Base-by-base conservation (phyloP, 2,797 vertebrate genomes). In the Australoheros facetus region DNA sequence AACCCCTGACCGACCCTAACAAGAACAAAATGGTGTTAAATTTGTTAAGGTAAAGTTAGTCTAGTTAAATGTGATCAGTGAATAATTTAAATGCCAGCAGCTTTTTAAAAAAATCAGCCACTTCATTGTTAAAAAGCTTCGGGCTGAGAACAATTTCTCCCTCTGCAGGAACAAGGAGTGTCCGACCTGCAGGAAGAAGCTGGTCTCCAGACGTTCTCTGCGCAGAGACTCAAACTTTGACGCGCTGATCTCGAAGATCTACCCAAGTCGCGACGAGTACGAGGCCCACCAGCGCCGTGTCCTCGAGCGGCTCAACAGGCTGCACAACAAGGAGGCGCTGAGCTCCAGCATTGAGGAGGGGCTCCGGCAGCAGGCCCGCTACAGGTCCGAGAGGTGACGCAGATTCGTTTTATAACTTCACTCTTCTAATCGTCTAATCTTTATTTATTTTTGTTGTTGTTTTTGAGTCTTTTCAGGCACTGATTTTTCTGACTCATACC, bases 321-420 rank as follows among this genome's bases (percentile, higher is more conserved):
- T 98, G 12, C 97, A 98, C 94, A 98, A 98, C 94, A 96, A 96
- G 84, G 96, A 97, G 84, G 97, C 96, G 0, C 93, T 98, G 37
- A 97, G 97, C 91, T 96, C 96, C 92, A 97, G 97, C 95, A 98
- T 98, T 3, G 97, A 97, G 92, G 96, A 97, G 85, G 97, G 97
- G 1, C 94, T 98, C 8, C 96, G 96, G 45, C 96, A 97, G 94
- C 97, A 98, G 92, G 97, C 97, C 57, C 96, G 97, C 93, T 96
- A 97, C 96, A 96, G 97, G 96, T 96, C 80, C 0, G 89, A 87
- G 88, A 84, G 86, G 86, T 76, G 83, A 69, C 64, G 8, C 11
- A 26, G 64, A 51, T 69, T 42, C 19, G 42, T 69, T 69, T 19
- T 69, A 69, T 51, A 48, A 51, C 19, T 69, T 30, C 42, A 48